phyloP scores from a whole-genome alignment of 2,113 vertebrate genomes.

The Oenanthe oenanthe region DNA sequence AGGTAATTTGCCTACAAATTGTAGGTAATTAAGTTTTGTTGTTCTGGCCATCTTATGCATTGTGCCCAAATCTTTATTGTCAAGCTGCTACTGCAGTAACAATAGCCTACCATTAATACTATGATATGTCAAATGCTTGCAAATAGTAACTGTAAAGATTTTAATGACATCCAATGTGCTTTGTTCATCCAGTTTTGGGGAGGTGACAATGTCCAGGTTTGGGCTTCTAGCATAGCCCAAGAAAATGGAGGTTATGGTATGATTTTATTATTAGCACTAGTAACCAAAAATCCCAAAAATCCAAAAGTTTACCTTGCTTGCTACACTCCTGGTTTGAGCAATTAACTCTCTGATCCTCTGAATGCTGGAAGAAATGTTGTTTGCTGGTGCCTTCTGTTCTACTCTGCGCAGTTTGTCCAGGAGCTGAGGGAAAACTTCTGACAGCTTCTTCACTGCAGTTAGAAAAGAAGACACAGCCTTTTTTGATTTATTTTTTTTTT shows the following conservation, averaged over 20 bases:
- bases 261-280: not conserved
- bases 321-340: conserved; percentile 93
- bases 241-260: not conserved
- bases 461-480: not conserved
- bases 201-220: not conserved
- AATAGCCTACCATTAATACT: not conserved
- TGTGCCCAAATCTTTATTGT: not conserved
- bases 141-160: not conserved
- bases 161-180: not conserved
- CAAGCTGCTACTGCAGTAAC: not conserved
- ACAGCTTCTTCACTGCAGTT: conserved; percentile 84
- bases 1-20: not conserved
- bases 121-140: not conserved
- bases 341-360: conserved; percentile 91
- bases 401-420: conserved; percentile 87
- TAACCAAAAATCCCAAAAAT: not conserved
- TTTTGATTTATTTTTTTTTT: not conserved
- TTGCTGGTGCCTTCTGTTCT: conserved; percentile 90
- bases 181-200: not conserved
- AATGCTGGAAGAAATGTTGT: conserved; percentile 93
- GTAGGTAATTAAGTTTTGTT: not conserved
- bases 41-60: not conserved
- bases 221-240: not conserved
- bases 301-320: conserved; percentile 86
- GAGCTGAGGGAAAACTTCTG: conserved; percentile 87